Percentiles rank a stretch among this genome's conserved stretches.
Evolutionary conservation across 2,113 vertebrate genomes (phyloP).

Genomic region (Telmatochromis bifrenatus): DNA sequence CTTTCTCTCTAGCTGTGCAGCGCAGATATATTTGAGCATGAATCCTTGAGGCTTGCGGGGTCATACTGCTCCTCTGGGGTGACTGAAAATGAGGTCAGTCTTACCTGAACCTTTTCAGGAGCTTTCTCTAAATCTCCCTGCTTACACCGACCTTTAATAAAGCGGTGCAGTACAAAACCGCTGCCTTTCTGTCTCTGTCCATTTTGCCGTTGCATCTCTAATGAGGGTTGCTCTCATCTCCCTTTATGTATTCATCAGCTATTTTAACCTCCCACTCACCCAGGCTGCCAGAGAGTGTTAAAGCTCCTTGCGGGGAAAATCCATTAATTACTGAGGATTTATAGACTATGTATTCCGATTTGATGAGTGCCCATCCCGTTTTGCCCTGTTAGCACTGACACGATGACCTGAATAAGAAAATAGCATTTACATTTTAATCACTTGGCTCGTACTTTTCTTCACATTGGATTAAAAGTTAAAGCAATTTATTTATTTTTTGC

Average conservation of each 20-base stretch:
- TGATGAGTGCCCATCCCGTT: not conserved
- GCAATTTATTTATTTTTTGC: not conserved
- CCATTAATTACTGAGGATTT: slow-evolving; percentile 16
- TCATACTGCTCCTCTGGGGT: not conserved
- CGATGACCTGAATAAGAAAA: not conserved
- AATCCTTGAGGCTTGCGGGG: not conserved
- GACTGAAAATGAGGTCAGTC: slow-evolving; percentile 33
- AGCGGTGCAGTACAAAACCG: not conserved
- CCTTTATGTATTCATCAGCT: not conserved
- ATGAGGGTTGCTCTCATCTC: not conserved
- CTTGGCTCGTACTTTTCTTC: not conserved
- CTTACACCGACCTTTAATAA: slow-evolving; percentile 28
- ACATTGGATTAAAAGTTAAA: not conserved
- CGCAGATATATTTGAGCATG: not conserved
- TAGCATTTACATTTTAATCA: slow-evolving; percentile 17
- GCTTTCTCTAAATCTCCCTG: slow-evolving; percentile 19
- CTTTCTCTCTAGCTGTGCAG: not conserved
- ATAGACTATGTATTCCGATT: not conserved
- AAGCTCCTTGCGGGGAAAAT: not conserved
- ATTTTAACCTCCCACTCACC: not conserved
- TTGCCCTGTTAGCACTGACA: not conserved
- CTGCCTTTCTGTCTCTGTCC: not conserved
- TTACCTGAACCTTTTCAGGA: slow-evolving; percentile 9
- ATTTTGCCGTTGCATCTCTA: not conserved
- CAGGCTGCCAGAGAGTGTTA: not conserved